phyloP scores from a whole-genome alignment of 2,888 invertebrate species.

The Molorchus minor region DNA sequence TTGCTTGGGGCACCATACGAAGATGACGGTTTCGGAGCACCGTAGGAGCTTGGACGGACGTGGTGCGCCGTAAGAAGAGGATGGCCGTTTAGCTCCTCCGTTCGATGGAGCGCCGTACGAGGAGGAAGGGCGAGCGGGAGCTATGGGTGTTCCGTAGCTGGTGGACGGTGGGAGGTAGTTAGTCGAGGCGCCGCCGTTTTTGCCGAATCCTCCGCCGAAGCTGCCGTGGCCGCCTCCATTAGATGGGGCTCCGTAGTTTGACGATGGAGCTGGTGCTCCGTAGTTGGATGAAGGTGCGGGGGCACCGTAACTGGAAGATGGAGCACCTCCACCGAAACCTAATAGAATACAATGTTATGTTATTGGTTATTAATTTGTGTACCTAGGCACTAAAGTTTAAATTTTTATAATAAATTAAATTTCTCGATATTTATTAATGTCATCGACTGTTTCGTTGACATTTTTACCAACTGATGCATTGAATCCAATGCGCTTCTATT shows the following conservation, averaged over 20 bases:
- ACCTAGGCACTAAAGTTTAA: no score
- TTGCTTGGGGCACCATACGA: slow-evolving; percentile 38
- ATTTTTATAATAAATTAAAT: no score
- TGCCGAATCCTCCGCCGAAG: slow-evolving; percentile 26
- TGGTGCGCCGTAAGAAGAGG: slow-evolving; percentile 63
- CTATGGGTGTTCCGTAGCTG: slow-evolving; percentile 59
- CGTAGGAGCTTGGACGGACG: no score
- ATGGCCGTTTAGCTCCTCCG: slow-evolving; percentile 51
- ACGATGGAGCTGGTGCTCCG: slow-evolving; percentile 48
- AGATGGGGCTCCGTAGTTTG: slow-evolving; percentile 46
- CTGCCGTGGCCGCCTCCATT: slow-evolving; percentile 42
- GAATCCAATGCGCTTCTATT: no score
- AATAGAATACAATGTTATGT: no score
- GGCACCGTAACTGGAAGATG: slow-evolving; percentile 60
- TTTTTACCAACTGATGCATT: no score
- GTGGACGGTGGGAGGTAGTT: slow-evolving; percentile 53
- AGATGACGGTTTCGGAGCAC: no score
- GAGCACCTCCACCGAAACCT: slow-evolving; percentile 29
- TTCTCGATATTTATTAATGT: no score
- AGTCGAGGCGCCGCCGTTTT: slow-evolving; percentile 23
- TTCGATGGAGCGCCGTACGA: slow-evolving; percentile 30
- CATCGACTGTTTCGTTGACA: no score
- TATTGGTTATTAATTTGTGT: no score
- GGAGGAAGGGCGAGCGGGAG: slow-evolving; percentile 55
- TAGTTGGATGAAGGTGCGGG: slow-evolving; percentile 56